Evolutionary conservation across 2,113 vertebrate genomes (phyloP), one percentile per base, ranked within the genome.

Genomic region (Arenaria interpres): DNA sequence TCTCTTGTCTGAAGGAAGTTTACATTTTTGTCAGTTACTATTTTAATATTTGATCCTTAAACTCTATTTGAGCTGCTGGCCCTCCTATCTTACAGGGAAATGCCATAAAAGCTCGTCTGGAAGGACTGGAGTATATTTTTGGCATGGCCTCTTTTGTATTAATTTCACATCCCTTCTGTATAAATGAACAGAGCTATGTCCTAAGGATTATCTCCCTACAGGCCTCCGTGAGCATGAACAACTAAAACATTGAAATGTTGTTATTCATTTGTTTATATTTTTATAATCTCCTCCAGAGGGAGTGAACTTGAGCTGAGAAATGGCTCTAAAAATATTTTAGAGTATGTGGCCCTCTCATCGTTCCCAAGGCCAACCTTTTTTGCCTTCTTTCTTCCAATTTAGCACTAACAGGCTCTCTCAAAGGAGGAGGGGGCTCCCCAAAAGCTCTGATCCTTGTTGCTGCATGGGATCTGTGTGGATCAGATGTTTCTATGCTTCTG

Each of bases 331-430:
- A 66, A 33, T 56, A 41, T 66, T 85, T 75, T 62, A 59, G 4
- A 72, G 2, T 3, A n/a, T 39, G 8, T 0, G 0, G 11, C 12
- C 11, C 12, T 62, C 12, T 59, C 27, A 35, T 54, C 32, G 67
- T 76, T 88, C 57, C 45, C n/a, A 50, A 57, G 9, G 13, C 10
- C n/a, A 30, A 60, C 56, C 0, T 1, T 64, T 66, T 78, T 64
- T 76, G 4, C 33, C 57, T 79, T 10, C 12, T 33, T 78, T 89
- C 23, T 60, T 77, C 28, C 41, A 37, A 16, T 37, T 80, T 46
- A 51, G 14, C 23, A 83, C 7, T 4, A 48, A 57, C 4, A 66
- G 19, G 4, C 14, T 86, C 16, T 72, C 37, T 93, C 39, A 78
- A 45, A 80, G 17, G 14, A 73, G 10, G 24, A 67, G 57, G 7